A percentile compares a stretch with the other conserved stretches of the same genome.
Conservation (phyloP, 1,140 invertebrate genomes). For the Trichoplusia ni region DNA sequence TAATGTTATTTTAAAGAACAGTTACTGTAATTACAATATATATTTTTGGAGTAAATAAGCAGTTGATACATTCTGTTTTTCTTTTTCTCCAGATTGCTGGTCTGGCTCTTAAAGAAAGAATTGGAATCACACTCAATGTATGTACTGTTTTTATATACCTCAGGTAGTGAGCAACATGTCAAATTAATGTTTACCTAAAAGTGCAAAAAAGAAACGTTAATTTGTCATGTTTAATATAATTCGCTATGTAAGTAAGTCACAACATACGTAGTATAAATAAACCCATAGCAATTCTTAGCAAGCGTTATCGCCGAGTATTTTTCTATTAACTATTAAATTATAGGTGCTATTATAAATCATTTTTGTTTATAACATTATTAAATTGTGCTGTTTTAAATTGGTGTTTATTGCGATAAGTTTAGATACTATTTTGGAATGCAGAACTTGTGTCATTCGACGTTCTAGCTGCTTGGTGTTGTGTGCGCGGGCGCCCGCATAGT, state of each 20-base stretch:
- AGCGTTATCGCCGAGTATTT: constrained; percentile 44
- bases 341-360: constrained; percentile 22
- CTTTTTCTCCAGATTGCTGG: constrained; percentile 11
- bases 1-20: not conserved
- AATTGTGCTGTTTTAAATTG: not conserved
- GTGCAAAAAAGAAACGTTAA: not conserved
- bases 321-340: constrained; percentile 46
- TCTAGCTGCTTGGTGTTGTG: not conserved
- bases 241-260: constrained; percentile 23
- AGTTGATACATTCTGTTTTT: not conserved
- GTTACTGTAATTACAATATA: not conserved
- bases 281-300: constrained; percentile 38
- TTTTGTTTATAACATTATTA: constrained; percentile 11
- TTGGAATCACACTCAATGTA: constrained; percentile 11
- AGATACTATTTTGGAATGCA: constrained; percentile 29
- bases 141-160: not conserved
- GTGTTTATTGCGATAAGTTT: not conserved
- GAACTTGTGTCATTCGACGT: constrained; percentile 6
- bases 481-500: constrained; percentile 62
- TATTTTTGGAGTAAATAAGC: not conserved
- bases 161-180: no score
- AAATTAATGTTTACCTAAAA: no score
- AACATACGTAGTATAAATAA: constrained; percentile 4
- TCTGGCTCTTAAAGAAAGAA: not conserved
- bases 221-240: constrained; percentile 2